Evolutionary conservation across 2,888 invertebrate genomes (phyloP), one percentile per base, ranked within the genome.

Genomic region (Oxystoma pomonae): DNA sequence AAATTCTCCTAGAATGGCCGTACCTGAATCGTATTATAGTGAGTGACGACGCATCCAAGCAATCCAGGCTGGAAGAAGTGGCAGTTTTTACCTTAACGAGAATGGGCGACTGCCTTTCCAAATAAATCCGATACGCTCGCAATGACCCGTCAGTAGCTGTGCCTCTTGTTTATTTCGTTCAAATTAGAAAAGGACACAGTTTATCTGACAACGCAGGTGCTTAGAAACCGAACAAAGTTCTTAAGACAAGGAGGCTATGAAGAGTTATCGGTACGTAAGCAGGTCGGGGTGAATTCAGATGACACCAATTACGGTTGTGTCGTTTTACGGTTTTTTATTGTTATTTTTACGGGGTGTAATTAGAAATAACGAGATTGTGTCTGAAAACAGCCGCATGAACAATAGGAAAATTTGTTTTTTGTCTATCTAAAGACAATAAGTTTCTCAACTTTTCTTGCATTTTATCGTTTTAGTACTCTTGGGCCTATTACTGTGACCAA

Each of bases 81-180:
- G 64, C 67, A 64, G 7, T 53, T 53, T 53, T 53, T 53, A 19
- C 53, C 53, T 16, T 53, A 53, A 53, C 53, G 53, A 53, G 53
- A 53, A 53, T 53, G 3, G 53, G 53, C 53, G 53, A 53, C 7
- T 3, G 35, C 35, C 12, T 35, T 35, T 35, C 35, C 35, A 35
- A 35, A 35, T 12, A 35, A 35, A 35, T 3, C 35, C 12, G n/a
- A n/a, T n/a, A n/a, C n/a, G n/a, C n/a, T n/a, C n/a, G n/a, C n/a
- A n/a, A n/a, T n/a, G n/a, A n/a, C n/a, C n/a, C n/a, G n/a, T n/a
- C n/a, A n/a, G n/a, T n/a, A n/a, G n/a, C n/a, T n/a, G n/a, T n/a
- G n/a, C n/a, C n/a, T 69, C 74, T 72, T 75, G 74, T 75, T 75
- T 75, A 75, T 74, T 71, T 69, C 73, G 72, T 74, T 73, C 70